Percentiles rank a stretch among this genome's conserved stretches.
These are phyloP conservation scores for Amphiprion clarkii DNA, from an alignment of 2,797 vertebrate genomes.

Conservation along the genomic window DNA sequence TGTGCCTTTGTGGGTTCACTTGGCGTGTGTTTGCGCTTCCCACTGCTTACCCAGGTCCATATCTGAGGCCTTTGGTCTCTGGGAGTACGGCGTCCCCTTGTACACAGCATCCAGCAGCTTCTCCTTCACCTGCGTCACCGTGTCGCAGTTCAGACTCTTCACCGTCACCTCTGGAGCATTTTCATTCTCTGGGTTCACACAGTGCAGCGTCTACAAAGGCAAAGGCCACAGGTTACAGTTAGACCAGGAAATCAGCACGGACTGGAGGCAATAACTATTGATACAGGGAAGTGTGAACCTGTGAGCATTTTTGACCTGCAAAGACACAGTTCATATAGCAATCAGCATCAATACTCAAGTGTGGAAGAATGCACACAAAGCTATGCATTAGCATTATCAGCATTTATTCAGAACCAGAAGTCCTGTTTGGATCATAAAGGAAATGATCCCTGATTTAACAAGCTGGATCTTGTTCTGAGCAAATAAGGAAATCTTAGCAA, in stretches of 20 bases:
- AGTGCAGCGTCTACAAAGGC: constrained; percentile 93
- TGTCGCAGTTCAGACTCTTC: constrained; percentile 98
- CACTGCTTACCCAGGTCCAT: constrained; percentile 95
- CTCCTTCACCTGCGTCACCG: constrained; percentile 98
- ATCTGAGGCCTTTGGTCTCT: constrained; percentile 96
- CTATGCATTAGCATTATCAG: constrained; percentile 2
- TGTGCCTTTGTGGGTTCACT: constrained; percentile 21
- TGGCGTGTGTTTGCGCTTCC: neutral
- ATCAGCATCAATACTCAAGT: constrained; percentile 28
- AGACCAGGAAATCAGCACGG: constrained; percentile 28
- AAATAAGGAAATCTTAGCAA: neutral
- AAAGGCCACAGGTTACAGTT: constrained; percentile 20
- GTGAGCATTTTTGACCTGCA: constrained; percentile 25
- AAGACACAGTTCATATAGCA: constrained; percentile 17
- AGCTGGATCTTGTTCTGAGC: neutral
- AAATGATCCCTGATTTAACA: neutral
- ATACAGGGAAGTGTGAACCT: constrained; percentile 15
- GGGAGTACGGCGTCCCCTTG: constrained; percentile 98
- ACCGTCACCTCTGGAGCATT: constrained; percentile 95
- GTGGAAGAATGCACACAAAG: neutral
- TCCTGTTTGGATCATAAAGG: neutral
- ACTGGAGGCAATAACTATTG: constrained; percentile 21
- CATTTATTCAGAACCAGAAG: constrained; percentile 8
- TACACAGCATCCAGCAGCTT: constrained; percentile 97
- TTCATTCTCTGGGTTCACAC: constrained; percentile 98